These are phyloP conservation scores for Limnodromus scolopaceus DNA, from an alignment of 2,797 vertebrate species.

Conservation along the genomic window DNA sequence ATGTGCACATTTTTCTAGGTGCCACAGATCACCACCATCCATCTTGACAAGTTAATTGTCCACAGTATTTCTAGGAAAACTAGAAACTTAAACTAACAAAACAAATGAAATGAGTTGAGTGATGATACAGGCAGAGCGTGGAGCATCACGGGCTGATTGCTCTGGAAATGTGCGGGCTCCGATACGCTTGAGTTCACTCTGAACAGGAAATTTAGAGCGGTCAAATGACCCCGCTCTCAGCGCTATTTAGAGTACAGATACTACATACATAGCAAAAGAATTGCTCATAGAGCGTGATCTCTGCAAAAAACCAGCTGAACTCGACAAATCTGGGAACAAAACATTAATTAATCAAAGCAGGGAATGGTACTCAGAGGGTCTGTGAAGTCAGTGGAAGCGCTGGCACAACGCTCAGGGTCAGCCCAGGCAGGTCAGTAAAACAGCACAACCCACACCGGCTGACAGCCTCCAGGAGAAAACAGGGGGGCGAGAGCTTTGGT, in stretches of 20 bases:
- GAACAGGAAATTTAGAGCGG: background rate
- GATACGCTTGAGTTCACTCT: background rate
- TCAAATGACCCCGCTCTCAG: background rate
- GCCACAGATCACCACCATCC: constrained; percentile 28
- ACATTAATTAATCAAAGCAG: constrained; percentile 15
- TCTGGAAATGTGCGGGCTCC: background rate
- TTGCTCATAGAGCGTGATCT: background rate
- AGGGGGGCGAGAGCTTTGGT: background rate
- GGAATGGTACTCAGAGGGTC: background rate
- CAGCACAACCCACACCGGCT: background rate
- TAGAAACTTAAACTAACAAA: constrained; percentile 18
- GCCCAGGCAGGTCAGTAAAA: background rate
- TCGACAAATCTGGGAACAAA: constrained; percentile 26
- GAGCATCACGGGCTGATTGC: background rate
- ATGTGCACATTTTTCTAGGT: constrained; percentile 18
- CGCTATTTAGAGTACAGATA: background rate
- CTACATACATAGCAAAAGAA: background rate
- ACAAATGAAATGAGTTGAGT: background rate
- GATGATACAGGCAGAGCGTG: background rate
- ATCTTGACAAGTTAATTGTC: constrained; percentile 37
- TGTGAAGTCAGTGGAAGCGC: background rate
- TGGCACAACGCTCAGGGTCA: background rate
- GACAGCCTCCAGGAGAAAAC: background rate
- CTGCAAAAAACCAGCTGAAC: background rate
- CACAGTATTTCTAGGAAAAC: constrained; percentile 36